Evolutionary conservation across 2,888 invertebrate genomes (phyloP).

Genomic region (Dynastes hyllus): DNA sequence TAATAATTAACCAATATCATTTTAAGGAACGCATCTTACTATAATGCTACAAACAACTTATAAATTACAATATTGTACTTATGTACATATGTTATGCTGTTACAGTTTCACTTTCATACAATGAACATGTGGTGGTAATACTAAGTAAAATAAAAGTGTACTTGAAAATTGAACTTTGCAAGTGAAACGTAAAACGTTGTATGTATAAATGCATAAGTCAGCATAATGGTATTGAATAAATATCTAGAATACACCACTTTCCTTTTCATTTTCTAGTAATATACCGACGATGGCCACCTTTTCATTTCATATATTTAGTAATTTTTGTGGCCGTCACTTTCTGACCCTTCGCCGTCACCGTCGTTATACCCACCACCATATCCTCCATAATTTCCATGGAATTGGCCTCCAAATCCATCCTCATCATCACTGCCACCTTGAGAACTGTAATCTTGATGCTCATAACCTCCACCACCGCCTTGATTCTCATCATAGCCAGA

Average conservation of each 20-base stretch:
- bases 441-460: conserved; percentile 3
- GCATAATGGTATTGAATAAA: neutral
- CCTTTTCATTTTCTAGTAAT: too few species aligned
- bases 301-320: neutral
- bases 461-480: neutral
- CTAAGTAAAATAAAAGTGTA: neutral
- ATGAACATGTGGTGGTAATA: neutral
- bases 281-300: too few species aligned
- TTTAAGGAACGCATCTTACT: too few species aligned
- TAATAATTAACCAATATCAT: too few species aligned
- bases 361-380: conserved; percentile 8
- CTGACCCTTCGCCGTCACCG: neutral
- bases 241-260: too few species aligned
- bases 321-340: neutral
- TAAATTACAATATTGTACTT: neutral
- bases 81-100: neutral
- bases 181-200: neutral
- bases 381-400: conserved; percentile 1
- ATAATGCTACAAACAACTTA: neutral
- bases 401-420: neutral
- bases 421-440: conserved; percentile 12
- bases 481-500: neutral
- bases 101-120: neutral
- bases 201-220: neutral
- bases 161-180: neutral